phyloP scores from a whole-genome alignment of 2,888 invertebrate species.

The Pristionchus exspectatus region DNA sequence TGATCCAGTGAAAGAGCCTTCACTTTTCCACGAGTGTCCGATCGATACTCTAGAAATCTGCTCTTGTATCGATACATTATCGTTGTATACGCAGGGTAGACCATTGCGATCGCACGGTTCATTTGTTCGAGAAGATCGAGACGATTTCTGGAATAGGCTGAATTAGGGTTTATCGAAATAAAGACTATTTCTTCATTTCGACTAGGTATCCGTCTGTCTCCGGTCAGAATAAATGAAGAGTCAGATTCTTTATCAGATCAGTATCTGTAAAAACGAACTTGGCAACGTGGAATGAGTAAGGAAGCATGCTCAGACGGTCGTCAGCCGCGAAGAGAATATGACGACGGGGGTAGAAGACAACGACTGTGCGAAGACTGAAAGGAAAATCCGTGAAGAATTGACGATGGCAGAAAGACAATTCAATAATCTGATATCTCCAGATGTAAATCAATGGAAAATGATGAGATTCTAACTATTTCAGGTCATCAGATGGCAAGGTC shows the following conservation, averaged over 20 bases:
- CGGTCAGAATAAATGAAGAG: too few relatives aligned
- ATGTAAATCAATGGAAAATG: too few relatives aligned
- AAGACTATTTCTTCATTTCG: too few relatives aligned
- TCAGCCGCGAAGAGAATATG: conserved; percentile 12
- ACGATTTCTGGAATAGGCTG: background rate
- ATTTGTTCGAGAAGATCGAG: background rate
- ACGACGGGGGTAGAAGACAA: background rate
- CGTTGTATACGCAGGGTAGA: background rate
- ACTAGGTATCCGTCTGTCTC: too few relatives aligned
- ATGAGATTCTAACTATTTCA: too few relatives aligned
- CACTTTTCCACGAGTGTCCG: background rate
- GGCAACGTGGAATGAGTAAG: background rate
- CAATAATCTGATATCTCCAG: too few relatives aligned
- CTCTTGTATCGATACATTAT: conserved; percentile 13
- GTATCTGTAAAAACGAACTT: background rate
- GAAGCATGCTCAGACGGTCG: conserved; percentile 7
- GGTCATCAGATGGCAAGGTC: too few relatives aligned
- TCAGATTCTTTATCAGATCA: too few relatives aligned
- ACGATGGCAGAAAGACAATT: too few relatives aligned
- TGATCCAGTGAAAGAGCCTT: background rate
- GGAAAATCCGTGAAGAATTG: background rate
- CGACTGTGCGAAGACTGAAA: background rate
- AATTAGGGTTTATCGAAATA: too few relatives aligned
- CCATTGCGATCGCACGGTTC: background rate
- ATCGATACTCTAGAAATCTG: background rate